Base-by-base conservation (phyloP, 2,888 invertebrate genomes). In the Gymnocheta viridis region DNA sequence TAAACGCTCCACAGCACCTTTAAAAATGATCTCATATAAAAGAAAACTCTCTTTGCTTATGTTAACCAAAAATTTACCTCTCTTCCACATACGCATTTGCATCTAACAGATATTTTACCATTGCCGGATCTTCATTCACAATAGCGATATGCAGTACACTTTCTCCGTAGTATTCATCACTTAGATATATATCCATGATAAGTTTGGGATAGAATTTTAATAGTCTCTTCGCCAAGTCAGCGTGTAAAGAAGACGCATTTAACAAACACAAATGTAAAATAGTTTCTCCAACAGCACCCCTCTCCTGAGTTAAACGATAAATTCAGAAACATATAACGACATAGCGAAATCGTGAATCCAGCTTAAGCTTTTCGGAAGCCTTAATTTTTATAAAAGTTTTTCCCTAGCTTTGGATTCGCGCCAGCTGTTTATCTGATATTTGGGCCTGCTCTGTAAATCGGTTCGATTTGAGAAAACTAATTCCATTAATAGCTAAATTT, bases 141-240 rank as follows among this genome's bases (percentile, higher is more conserved):
- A 99, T 98, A 4, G 99, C 98, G 91, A 99, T 98, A 90, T 99
- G 99, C 1, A 99, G 93, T 0, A 97, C 97, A 90, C 96, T 98
- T 91, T 99, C 99, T 1, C 98, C 99, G 90, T 98, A 99, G 91
- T 99, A 99, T 92, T 99, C 99, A 89, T 99, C 99, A 64, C 96
- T 96, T 93, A 98, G 96, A 92, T 99, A 99, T 87, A 98, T 96
- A 90, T 99, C 99, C 90, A 98, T 96, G 88, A 99, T 97, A 22
- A 99, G 94, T 90, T 97, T 98, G 0, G 99, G 99, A 92, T 97
- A 99, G 90, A 97, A 96, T 66, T 96, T 94, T 7, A 99, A 92
- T 29, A 99, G 93, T 78, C 98, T 93, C 92, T 98, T 99, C 0
- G 98, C 98, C 72, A 99, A 93, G 90, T 98, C 98, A 1, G 97